Percentiles rank a stretch among this genome's conserved stretches.
Evolutionary conservation across 1,140 invertebrate species (phyloP).

Genomic region (Drosophila setifemur): DNA sequence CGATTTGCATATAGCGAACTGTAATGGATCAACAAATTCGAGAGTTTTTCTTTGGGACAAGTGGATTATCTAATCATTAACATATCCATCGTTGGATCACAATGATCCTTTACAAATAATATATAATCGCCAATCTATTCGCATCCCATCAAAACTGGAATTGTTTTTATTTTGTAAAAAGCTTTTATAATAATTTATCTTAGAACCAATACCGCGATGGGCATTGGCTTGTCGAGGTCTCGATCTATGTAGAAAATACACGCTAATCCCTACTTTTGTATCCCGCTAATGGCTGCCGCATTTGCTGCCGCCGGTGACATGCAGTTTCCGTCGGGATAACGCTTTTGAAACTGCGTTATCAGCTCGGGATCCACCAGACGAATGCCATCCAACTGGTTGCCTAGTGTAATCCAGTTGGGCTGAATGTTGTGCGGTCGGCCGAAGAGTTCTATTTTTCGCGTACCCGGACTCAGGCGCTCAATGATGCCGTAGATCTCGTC

Average conservation of each 20-base stretch:
- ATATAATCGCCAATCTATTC: no score
- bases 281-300: slow-evolving; percentile 45
- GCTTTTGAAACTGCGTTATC: slow-evolving; percentile 93
- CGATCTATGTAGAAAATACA: not conserved
- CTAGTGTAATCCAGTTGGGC: slow-evolving; percentile 93
- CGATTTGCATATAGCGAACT: slow-evolving; percentile 20
- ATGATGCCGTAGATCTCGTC: slow-evolving; percentile 99
- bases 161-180: slow-evolving; percentile 12
- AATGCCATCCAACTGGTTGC: slow-evolving; percentile 84
- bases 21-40: not conserved
- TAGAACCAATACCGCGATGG: slow-evolving; percentile 6
- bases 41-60: not conserved
- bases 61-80: no score
- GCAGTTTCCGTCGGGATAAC: slow-evolving; percentile 93
- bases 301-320: slow-evolving; percentile 72
- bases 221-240: slow-evolving; percentile 17
- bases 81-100: no score
- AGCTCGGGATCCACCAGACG: slow-evolving; percentile 95
- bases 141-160: not conserved
- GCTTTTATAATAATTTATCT: slow-evolving; percentile 36
- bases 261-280: slow-evolving; percentile 52
- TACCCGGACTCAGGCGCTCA: slow-evolving; percentile 93
- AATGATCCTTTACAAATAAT: no score
- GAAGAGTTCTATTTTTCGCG: slow-evolving; percentile 98
- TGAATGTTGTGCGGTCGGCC: slow-evolving; percentile 98